Percentiles rank a stretch among this genome's conserved stretches.
Evolutionary conservation across 2,113 vertebrate genomes (phyloP).

Genomic region (Oplegnathus fasciatus): DNA sequence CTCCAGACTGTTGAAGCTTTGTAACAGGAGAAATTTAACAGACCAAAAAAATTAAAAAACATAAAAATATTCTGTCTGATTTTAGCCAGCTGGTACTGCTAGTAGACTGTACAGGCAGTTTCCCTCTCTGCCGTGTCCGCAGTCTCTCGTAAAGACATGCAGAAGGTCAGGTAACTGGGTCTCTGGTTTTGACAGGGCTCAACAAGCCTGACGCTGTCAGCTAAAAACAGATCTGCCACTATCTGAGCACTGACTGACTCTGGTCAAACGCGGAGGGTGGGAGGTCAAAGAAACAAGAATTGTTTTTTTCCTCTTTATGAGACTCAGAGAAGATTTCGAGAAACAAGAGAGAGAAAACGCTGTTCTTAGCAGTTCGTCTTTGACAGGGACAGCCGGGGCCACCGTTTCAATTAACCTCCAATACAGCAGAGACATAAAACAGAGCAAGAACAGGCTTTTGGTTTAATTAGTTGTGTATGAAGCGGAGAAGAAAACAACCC

Average conservation of each 20-base stretch:
- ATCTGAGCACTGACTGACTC: background rate
- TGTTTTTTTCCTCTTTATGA: background rate
- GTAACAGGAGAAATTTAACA: background rate
- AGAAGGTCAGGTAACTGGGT: background rate
- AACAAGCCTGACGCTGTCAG: background rate
- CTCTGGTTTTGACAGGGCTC: slow-evolving; percentile 1
- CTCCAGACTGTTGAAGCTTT: background rate
- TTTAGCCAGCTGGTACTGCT: no score
- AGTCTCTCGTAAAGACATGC: background rate
- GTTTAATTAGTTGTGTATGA: slow-evolving; percentile 24
- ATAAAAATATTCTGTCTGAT: no score
- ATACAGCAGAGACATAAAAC: slow-evolving; percentile 26
- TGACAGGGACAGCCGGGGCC: background rate
- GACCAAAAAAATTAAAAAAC: background rate
- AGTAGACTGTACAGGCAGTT: no score
- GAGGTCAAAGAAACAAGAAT: slow-evolving; percentile 2
- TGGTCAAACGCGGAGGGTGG: background rate
- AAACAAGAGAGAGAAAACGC: background rate
- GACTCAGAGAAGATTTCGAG: background rate
- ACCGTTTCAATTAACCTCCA: slow-evolving; percentile 42
- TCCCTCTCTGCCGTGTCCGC: background rate
- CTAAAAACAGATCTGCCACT: slow-evolving; percentile 9
- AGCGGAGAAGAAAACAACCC: slow-evolving; percentile 12
- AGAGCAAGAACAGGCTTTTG: background rate
- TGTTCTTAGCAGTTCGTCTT: background rate